Conservation (phyloP, 2,113 vertebrate genomes). For the Atractosteus spatula region DNA sequence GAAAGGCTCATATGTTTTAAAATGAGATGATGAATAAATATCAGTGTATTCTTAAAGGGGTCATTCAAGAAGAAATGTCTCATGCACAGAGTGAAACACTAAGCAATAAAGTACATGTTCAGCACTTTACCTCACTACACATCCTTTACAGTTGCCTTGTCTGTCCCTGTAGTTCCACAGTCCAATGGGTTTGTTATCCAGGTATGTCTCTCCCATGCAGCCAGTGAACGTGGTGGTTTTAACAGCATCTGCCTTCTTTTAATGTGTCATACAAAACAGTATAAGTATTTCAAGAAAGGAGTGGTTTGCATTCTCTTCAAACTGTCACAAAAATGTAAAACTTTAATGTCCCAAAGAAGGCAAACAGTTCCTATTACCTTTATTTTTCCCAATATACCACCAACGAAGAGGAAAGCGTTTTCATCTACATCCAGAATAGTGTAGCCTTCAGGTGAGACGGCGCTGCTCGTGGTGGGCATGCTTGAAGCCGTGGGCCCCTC, state of each 20-base stretch:
- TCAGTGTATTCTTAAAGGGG: too few relatives aligned
- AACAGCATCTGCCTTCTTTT: slow-evolving; percentile 89
- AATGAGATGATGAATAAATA: too few relatives aligned
- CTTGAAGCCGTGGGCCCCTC: slow-evolving; percentile 87
- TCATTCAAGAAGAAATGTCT: too few relatives aligned
- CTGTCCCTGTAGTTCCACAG: slow-evolving; percentile 95
- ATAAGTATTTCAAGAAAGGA: slow-evolving; percentile 12
- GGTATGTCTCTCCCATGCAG: slow-evolving; percentile 92
- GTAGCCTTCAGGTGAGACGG: slow-evolving; percentile 77
- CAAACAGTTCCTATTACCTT: slow-evolving; percentile 67
- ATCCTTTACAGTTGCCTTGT: slow-evolving; percentile 92
- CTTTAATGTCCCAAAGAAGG: neutral
- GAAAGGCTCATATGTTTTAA: too few relatives aligned
- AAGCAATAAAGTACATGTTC: neutral
- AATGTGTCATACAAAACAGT: slow-evolving; percentile 22
- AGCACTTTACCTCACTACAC: slow-evolving; percentile 77
- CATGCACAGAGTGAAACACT: too few relatives aligned
- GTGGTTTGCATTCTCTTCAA: neutral
- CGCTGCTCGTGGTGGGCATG: slow-evolving; percentile 68
- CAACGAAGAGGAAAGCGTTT: slow-evolving; percentile 92
- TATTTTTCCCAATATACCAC: slow-evolving; percentile 82
- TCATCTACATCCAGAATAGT: slow-evolving; percentile 93
- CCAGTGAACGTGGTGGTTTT: slow-evolving; percentile 85
- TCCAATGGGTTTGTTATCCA: slow-evolving; percentile 91
- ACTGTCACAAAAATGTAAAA: slow-evolving; percentile 4